Percentiles rank a stretch among this genome's conserved stretches.
phyloP scores from a whole-genome alignment of 2,797 vertebrate genomes.

The Rhincodon typus region DNA sequence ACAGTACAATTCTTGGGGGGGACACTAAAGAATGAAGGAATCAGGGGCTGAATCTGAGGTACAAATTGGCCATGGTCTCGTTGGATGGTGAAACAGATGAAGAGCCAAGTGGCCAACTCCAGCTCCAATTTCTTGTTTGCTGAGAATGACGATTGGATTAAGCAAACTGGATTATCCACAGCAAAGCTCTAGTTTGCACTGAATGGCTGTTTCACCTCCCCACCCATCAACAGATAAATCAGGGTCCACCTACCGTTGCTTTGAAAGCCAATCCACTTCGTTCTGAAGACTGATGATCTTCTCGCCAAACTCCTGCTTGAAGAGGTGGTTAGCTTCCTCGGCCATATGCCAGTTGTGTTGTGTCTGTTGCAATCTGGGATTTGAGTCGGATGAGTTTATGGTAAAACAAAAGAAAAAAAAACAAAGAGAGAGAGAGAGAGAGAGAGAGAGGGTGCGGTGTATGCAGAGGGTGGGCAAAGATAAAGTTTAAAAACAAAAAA shows the following conservation, averaged over 20 bases:
- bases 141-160: background rate
- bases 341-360: slow-evolving; percentile 75
- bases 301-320: slow-evolving; percentile 96
- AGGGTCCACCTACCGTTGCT: slow-evolving; percentile 65
- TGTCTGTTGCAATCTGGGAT: slow-evolving; percentile 83
- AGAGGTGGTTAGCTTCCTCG: slow-evolving; percentile 83
- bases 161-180: background rate
- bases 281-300: slow-evolving; percentile 91
- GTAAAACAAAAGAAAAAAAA: slow-evolving; percentile 68
- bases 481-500: slow-evolving; percentile 50
- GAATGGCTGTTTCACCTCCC: background rate
- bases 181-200: background rate
- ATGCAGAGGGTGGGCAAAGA: slow-evolving; percentile 42
- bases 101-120: background rate
- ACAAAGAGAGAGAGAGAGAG: slow-evolving; percentile 47
- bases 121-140: background rate
- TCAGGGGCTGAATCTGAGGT: no score
- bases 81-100: no score
- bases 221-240: background rate
- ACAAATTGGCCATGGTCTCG: background rate
- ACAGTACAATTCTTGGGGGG: background rate
- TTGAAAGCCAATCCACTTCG: slow-evolving; percentile 78
- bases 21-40: background rate
- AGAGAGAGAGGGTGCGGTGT: background rate
- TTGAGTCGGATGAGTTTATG: slow-evolving; percentile 84